These are phyloP conservation scores for Aelia acuminata DNA, from an alignment of 2,888 invertebrate species.

Conservation along the genomic window DNA sequence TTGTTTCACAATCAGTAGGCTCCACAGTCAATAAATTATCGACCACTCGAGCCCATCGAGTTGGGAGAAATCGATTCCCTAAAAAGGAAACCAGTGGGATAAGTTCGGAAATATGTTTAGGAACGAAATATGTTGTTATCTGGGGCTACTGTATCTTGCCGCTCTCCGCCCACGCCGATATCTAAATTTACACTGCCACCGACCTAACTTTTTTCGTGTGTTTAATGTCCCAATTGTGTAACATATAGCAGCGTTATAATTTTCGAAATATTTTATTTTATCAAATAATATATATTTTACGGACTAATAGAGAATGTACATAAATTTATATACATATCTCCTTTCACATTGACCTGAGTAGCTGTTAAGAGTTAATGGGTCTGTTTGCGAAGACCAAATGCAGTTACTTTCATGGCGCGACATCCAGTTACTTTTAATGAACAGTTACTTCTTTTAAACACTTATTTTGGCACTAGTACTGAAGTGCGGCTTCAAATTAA, in stretches of 20 bases:
- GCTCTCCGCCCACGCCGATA: neutral
- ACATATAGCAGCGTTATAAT: neutral
- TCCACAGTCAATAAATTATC: neutral
- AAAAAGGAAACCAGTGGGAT: slow-evolving; percentile 22
- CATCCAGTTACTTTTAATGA: no score
- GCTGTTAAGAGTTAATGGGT: no score
- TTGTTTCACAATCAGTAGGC: neutral
- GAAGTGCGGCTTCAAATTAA: no score
- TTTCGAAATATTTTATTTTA: no score
- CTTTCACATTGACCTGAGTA: no score
- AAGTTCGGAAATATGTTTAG: slow-evolving; percentile 1
- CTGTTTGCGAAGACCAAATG: no score
- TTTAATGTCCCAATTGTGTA: neutral
- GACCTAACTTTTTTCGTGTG: neutral
- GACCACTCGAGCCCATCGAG: neutral
- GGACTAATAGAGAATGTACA: no score
- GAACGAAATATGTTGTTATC: neutral
- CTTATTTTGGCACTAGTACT: no score
- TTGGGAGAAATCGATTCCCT: slow-evolving; percentile 13
- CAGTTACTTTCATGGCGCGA: no score
- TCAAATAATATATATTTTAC: no score
- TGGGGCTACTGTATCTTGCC: neutral
- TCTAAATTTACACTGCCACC: neutral
- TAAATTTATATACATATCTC: no score
- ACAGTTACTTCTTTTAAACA: no score